A percentile compares a stretch with the other conserved stretches of the same genome.
These are phyloP conservation scores for Hirtodrosophila confusa DNA, from an alignment of 2,888 invertebrate species.

Conservation along the genomic window DNA sequence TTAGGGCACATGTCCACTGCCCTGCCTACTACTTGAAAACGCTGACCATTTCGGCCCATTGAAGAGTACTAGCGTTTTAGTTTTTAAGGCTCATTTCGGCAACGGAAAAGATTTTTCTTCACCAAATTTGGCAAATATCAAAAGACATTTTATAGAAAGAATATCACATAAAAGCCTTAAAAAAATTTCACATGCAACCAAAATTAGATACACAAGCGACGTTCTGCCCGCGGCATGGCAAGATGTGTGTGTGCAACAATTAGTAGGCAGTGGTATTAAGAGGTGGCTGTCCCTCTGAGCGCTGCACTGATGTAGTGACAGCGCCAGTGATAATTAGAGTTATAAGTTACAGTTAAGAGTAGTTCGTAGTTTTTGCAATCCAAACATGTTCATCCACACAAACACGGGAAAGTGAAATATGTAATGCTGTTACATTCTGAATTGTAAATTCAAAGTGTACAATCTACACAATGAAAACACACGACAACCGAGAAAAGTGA, in stretches of 20 bases:
- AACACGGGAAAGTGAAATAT: slow-evolving; percentile 28
- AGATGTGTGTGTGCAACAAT: slow-evolving; percentile 33
- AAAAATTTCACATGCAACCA: slow-evolving; percentile 28
- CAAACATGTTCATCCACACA: slow-evolving; percentile 56
- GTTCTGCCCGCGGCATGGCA: background rate
- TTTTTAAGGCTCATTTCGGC: slow-evolving; percentile 44
- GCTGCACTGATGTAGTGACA: background rate
- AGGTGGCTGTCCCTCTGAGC: slow-evolving; percentile 19
- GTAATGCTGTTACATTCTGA: slow-evolving; percentile 38
- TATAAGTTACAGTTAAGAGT: slow-evolving; percentile 49
- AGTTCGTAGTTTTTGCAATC: slow-evolving; percentile 53
- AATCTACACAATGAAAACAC: slow-evolving; percentile 16
- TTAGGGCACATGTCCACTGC: slow-evolving; percentile 21
- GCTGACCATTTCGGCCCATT: slow-evolving; percentile 36
- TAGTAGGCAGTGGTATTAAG: slow-evolving; percentile 41
- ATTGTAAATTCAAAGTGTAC: slow-evolving; percentile 45
- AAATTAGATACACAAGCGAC: slow-evolving; percentile 27
- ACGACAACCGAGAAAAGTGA: slow-evolving; percentile 26
- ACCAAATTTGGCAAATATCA: slow-evolving; percentile 4
- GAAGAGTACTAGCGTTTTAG: slow-evolving; percentile 52
- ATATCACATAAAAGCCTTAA: slow-evolving; percentile 25
- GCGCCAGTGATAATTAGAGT: slow-evolving; percentile 13
- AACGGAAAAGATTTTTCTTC: too few relatives aligned
- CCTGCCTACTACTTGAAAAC: slow-evolving; percentile 51
- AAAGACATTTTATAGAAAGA: slow-evolving; percentile 4